Evolutionary conservation across 2,888 invertebrate species (phyloP).

Genomic region (Agrotis clavis): DNA sequence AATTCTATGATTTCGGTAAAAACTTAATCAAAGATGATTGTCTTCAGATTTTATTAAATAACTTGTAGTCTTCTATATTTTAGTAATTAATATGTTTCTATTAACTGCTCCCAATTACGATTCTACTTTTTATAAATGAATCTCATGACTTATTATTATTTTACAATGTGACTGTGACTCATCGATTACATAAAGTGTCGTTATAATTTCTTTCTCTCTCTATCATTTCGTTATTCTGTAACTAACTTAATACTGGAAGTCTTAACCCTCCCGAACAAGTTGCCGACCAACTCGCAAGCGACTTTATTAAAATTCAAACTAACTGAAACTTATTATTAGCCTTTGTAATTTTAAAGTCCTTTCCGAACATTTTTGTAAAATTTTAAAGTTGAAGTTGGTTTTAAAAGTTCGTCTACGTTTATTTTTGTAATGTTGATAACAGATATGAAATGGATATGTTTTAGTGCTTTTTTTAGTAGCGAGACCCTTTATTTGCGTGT

Average conservation of each 20-base stretch:
- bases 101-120: too few relatives aligned
- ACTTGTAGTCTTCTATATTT: too few relatives aligned
- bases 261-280: conserved; percentile 60
- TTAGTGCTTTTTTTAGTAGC: conserved; percentile 1
- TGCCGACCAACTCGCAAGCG: conserved; percentile 56
- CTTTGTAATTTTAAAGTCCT: conserved; percentile 68
- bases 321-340: conserved; percentile 71
- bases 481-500: background rate
- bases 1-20: background rate
- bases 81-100: too few relatives aligned
- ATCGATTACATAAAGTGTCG: too few relatives aligned
- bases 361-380: conserved; percentile 42
- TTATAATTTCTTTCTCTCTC: too few relatives aligned
- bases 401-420: conserved; percentile 32
- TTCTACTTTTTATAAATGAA: too few relatives aligned
- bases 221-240: conserved; percentile 2
- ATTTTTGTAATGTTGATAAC: conserved; percentile 4
- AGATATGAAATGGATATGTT: background rate
- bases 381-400: conserved; percentile 40
- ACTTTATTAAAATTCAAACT: conserved; percentile 79
- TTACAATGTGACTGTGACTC: too few relatives aligned
- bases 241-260: conserved; percentile 70
- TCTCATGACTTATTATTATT: too few relatives aligned
- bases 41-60: background rate
- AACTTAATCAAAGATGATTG: background rate